Evolutionary conservation across 2,113 vertebrate species (phyloP), one percentile per base, ranked within the genome.

Genomic region (Lasiurus borealis): DNA sequence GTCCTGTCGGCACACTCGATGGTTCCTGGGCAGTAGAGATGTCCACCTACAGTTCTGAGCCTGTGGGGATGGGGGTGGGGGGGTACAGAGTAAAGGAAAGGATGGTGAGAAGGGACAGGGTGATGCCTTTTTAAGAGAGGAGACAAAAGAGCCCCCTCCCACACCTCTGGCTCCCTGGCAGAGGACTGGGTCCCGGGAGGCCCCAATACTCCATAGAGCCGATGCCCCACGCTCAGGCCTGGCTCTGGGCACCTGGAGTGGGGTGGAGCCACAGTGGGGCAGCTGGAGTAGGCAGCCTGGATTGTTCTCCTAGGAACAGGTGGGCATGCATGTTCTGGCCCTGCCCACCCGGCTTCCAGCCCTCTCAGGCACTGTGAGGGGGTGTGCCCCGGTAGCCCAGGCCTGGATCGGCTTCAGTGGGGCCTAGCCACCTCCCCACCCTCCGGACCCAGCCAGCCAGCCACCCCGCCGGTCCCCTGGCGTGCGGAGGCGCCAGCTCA

Each of bases 11-110:
- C 78, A 66, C 73, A 27, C 48, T 85, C 68, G 85, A 2, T 31
- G 96, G 72, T 66, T 93, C 87, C 89, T n/a, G 69, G 77, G 54
- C 87, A 75, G 84, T 15, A 62, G 78, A 85, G 96, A 93, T 44
- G 82, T 91, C 95, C 89, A 50, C 82, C 69, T 86, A 78, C 57
- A 72, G 82, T 87, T 71, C 82, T 84, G 94, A 88, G 92, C 94
- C 96, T 95, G 96, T 40, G 48, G 36, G 64, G 13, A 64, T 69
- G 11, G 95, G 93, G 96, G 52, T n/a, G 64, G 13, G 64, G 13
- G 69, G 75, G 11, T 50, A 88, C 69, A 96, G 52, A 97, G 84
- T 54, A 91, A 88, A 96, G 75, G 62, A 88, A 57, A 90, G 23
- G 46, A 12, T 80, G 78, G 64, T 96, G 34, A 97, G 36, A 4